A percentile compares a stretch with the other conserved stretches of the same genome.
Conservation (phyloP, 2,797 vertebrate genomes). For the Brotula barbata region DNA sequence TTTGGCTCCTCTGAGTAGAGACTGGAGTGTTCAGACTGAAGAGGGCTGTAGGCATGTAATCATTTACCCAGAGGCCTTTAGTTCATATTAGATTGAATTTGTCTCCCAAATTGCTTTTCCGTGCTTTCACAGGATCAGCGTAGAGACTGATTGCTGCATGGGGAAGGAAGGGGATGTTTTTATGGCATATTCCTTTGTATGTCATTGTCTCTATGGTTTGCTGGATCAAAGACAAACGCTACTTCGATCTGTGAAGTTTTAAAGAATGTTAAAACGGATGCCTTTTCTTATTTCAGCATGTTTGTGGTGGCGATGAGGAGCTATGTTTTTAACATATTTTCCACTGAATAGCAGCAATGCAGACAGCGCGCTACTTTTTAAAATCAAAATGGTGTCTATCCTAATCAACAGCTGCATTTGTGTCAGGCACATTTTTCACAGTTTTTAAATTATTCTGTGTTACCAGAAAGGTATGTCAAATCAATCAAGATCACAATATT, state of each 20-base stretch:
- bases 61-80: conserved; percentile 74
- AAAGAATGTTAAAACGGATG: conserved; percentile 57
- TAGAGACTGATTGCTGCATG: conserved; percentile 44
- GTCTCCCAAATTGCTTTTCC: conserved; percentile 37
- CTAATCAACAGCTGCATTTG: conserved; percentile 47
- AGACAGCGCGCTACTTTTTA: conserved; percentile 55
- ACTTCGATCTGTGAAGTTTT: conserved; percentile 63
- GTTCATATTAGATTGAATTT: conserved; percentile 50
- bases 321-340: conserved; percentile 46
- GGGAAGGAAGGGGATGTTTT: conserved; percentile 38
- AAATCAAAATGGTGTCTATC: conserved; percentile 42
- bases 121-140: conserved; percentile 29
- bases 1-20: conserved; percentile 44
- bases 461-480: conserved; percentile 47
- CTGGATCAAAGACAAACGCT: conserved; percentile 68
- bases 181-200: conserved; percentile 51
- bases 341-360: conserved; percentile 58
- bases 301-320: conserved; percentile 36
- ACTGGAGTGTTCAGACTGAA: conserved; percentile 46
- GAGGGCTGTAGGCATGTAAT: conserved; percentile 63
- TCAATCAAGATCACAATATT: conserved; percentile 22
- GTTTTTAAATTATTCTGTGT: conserved; percentile 52
- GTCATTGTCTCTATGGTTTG: conserved; percentile 50
- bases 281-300: conserved; percentile 65
- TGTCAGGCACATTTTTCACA: conserved; percentile 52